Base-by-base conservation (phyloP, 2,888 invertebrate genomes). In the Cyclophora punctaria region DNA sequence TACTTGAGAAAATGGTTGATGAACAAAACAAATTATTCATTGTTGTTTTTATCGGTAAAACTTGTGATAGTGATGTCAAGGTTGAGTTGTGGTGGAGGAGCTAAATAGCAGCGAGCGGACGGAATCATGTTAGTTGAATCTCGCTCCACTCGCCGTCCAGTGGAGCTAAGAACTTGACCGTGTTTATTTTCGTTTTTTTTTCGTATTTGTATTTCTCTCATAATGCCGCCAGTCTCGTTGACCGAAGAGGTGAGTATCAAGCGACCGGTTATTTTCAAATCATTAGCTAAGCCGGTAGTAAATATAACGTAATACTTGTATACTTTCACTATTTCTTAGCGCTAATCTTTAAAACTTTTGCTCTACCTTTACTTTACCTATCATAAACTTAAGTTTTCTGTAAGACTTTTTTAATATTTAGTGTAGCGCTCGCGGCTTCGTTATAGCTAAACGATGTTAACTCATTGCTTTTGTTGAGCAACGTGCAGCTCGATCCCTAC, bases 171-270 rank as follows among this genome's bases (percentile, higher is more conserved):
- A 54, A 48, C 34, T 50, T 45, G 48, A 47, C 45, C 40, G 48
- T 42, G 56, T 44, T 53, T 45, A 52, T 47, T 50, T 48, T 48
- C 52, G 49, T 49, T 48, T 58, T 37, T 49, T 54, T 45, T 42
- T 50, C n/a, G 45, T 48, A 55, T 47, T 55, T 49, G 48, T 45
- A 4, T 33, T 33, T 50, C 37, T 47, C 65, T 52, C 50, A 87
- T 63, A 55, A 89, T 89, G 89, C 89, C 89, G 58, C 89, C 89
- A 48, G 75, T 89, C 56, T 81, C 88, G 35, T 71, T 87, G 56
- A 78, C 78, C n/a, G 74, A 80, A 44, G 83, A 86, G 75, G 89
- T 88, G 69, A 73, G 65, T 74, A 48, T 37, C 4, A 37, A 37
- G 4, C 5, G 5, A 37, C 37, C 37, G 37, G 37, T 37, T 37